Evolutionary conservation across 2,888 invertebrate genomes (phyloP).

Genomic region (Dryobota labecula): DNA sequence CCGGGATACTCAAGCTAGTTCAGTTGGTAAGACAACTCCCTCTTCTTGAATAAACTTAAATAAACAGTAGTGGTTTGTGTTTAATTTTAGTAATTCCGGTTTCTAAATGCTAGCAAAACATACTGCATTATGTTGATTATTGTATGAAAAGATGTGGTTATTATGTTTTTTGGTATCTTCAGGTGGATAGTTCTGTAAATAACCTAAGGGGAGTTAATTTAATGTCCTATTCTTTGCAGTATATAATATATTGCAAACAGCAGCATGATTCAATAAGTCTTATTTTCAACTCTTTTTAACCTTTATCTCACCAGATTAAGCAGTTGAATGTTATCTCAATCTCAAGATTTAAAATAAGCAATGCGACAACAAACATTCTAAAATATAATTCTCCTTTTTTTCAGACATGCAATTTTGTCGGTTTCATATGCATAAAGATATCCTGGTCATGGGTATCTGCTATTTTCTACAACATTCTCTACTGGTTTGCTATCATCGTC

Average conservation of each 20-base stretch:
- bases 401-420: slow-evolving; percentile 93
- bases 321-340: not conserved
- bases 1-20: slow-evolving; percentile 94
- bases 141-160: not conserved
- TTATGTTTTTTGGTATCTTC: not conserved
- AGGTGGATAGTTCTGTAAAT: not conserved
- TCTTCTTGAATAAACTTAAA: not conserved
- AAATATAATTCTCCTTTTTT: slow-evolving; percentile 48
- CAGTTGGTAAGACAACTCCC: slow-evolving; percentile 92
- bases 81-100: not conserved
- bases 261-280: not conserved
- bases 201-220: not conserved
- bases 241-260: not conserved
- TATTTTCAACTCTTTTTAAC: not conserved
- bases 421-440: slow-evolving; percentile 95
- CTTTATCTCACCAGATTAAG: slow-evolving; percentile 4
- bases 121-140: not conserved
- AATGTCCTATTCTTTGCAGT: not conserved
- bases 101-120: not conserved
- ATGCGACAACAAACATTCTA: not conserved
- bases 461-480: slow-evolving; percentile 94
- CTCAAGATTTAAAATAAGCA: slow-evolving; percentile 4
- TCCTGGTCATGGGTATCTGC: slow-evolving; percentile 91
- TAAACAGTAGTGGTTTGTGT: not conserved
- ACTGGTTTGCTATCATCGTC: slow-evolving; percentile 95